These are phyloP conservation scores for Psittacula cyanocephala DNA, from an alignment of 2,113 vertebrate genomes.

Conservation along the genomic window DNA sequence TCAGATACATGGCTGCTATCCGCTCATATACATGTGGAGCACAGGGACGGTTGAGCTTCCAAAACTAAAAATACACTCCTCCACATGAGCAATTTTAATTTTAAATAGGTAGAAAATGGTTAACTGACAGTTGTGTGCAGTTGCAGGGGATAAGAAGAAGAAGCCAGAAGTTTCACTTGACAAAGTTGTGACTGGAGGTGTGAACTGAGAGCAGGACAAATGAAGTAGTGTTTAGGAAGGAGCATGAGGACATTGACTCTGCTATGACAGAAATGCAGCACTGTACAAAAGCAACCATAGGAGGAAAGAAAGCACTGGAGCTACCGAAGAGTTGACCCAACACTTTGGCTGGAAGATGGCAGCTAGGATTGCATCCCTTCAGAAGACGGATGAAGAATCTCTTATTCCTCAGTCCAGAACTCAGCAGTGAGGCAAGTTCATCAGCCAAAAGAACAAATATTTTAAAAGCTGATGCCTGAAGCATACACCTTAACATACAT, in stretches of 20 bases:
- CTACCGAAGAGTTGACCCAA: background rate
- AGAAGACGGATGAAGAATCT: background rate
- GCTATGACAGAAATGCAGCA: background rate
- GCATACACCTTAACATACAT: background rate
- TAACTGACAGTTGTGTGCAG: background rate
- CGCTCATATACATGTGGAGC: background rate
- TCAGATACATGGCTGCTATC: background rate
- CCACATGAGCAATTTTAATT: background rate
- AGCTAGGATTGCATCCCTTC: background rate
- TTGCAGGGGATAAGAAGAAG: background rate
- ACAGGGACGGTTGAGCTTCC: background rate
- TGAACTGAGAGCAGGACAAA: background rate
- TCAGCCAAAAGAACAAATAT: background rate
- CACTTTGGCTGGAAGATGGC: background rate
- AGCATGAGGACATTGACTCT: background rate
- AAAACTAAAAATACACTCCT: background rate
- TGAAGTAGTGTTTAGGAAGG: background rate
- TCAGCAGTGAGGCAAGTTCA: background rate
- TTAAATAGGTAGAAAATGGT: background rate
- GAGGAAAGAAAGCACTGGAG: background rate
- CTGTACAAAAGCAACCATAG: background rate
- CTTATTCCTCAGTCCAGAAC: background rate
- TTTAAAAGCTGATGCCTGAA: background rate
- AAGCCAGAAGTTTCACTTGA: background rate
- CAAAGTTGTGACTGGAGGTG: background rate